Evolutionary conservation across 2,113 vertebrate species (phyloP), one percentile per base, ranked within the genome.

Genomic region (Piprites chloris): DNA sequence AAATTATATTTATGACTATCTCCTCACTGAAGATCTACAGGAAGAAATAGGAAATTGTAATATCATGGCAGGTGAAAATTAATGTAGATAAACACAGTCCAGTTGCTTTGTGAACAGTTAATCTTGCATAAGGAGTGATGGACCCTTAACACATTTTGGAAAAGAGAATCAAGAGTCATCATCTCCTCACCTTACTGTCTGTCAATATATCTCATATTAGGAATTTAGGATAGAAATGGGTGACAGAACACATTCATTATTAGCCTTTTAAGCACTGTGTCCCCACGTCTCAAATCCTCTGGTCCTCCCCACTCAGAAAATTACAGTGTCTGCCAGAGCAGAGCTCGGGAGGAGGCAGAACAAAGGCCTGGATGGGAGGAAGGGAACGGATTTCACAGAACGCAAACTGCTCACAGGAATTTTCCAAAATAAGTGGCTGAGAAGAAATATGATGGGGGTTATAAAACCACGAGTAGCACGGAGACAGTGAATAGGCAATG

Each of bases 401-500:
- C 78, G 56, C 59, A 69, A 91, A 79, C 71, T 76, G 41, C 78
- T 72, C 2, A 5, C 44, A 90, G 77, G 41, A 55, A 89, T 97
- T 95, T 59, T 41, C 13, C 2, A 90, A 93, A 93, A 61, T 71
- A 95, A 95, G 62, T 76, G 49, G 69, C 55, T 93, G 71, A 95
- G 81, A 69, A 95, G 90, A 93, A 96, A 91, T 87, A 78, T 6
- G 90, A 90, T 68, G 47, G n/a, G 87, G 90, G 94, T 79, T 94
- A 85, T 90, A 87, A 93, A 91, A 76, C 0, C n/a, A 90, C 37
- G 66, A 95, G 94, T 49, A 89, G 66, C 65, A 76, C 55, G 71
- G 94, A 90, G 90, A 96, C 47, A 93, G 94, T 96, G 96, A 97
- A 95, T 95, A 97, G 95, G 92, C 96, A 94, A 90, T 95, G 85